Evolutionary conservation across 2,113 vertebrate species (phyloP).

Genomic region (Eptatretus burgeri): DNA sequence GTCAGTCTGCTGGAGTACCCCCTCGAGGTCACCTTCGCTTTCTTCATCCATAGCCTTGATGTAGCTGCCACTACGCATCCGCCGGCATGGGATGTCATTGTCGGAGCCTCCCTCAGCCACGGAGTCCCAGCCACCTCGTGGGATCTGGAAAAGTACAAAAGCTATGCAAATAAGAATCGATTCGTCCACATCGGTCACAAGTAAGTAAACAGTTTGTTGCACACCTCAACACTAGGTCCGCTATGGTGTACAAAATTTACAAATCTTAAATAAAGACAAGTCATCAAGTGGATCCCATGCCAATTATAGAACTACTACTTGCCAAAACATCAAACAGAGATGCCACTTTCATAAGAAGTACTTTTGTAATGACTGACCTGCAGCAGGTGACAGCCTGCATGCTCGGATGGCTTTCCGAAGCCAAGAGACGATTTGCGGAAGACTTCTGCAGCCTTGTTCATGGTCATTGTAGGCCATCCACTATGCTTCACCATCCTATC

Average conservation of each 20-base stretch:
- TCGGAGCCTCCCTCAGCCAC: slow-evolving; percentile 19
- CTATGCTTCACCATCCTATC: not conserved
- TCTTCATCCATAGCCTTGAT: slow-evolving; percentile 99
- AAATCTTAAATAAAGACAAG: too few species aligned
- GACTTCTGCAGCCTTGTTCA: slow-evolving; percentile 1
- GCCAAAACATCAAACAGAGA: too few species aligned
- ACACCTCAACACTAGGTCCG: too few species aligned
- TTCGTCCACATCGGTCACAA: too few species aligned
- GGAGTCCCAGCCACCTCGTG: slow-evolving; percentile 41
- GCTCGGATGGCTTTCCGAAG: not conserved
- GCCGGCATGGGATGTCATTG: slow-evolving; percentile 60
- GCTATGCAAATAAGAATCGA: too few species aligned
- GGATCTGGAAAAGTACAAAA: slow-evolving; percentile 17
- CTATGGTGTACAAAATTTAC: too few species aligned
- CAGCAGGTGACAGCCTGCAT: not conserved
- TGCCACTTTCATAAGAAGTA: too few species aligned
- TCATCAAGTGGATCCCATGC: too few species aligned
- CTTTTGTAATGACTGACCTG: not conserved
- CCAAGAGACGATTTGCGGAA: not conserved
- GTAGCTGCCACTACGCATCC: slow-evolving; percentile 97
- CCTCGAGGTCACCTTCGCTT: slow-evolving; percentile 21
- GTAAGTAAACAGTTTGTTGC: too few species aligned
- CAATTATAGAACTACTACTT: too few species aligned
- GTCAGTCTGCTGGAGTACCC: not conserved
- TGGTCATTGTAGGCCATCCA: not conserved